Percentiles rank a stretch among this genome's conserved stretches.
phyloP scores from a whole-genome alignment of 53 echinoderm and acorn worm genomes.

The Paracentrotus lividus region DNA sequence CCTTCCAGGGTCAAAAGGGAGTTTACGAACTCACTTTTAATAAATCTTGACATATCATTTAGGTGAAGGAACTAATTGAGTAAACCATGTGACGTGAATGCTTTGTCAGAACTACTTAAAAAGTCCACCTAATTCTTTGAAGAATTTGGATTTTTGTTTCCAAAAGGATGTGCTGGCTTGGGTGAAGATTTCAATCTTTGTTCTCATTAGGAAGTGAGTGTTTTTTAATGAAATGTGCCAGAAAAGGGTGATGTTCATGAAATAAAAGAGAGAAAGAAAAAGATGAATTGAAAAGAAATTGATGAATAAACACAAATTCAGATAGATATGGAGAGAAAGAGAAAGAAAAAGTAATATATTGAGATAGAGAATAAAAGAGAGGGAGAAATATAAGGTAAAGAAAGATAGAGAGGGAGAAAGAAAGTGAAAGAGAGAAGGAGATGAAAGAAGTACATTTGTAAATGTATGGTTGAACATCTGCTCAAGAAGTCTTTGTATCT shows the following conservation, averaged over 20 bases:
- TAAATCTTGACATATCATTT: background rate
- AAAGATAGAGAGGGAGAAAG: background rate
- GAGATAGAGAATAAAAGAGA: background rate
- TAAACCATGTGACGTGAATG: background rate
- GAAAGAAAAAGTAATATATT: background rate
- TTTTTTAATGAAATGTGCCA: background rate
- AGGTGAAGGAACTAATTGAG: background rate
- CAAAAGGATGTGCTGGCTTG: background rate
- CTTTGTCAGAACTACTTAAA: background rate
- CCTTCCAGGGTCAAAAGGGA: constrained; percentile 3
- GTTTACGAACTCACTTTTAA: background rate
- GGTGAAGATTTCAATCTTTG: background rate
- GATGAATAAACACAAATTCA: background rate
- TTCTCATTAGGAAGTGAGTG: background rate
- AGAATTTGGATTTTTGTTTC: background rate
- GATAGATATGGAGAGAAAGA: background rate
- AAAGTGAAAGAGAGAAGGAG: background rate
- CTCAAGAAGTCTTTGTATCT: too few species aligned
- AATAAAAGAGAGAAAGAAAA: background rate
- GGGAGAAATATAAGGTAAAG: background rate
- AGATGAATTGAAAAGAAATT: background rate
- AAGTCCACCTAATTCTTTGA: background rate
- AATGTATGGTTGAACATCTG: background rate
- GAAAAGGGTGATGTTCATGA: background rate
- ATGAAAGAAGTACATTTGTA: background rate